phyloP scores from a whole-genome alignment of 2,113 vertebrate species.

The Chunga burmeisteri region DNA sequence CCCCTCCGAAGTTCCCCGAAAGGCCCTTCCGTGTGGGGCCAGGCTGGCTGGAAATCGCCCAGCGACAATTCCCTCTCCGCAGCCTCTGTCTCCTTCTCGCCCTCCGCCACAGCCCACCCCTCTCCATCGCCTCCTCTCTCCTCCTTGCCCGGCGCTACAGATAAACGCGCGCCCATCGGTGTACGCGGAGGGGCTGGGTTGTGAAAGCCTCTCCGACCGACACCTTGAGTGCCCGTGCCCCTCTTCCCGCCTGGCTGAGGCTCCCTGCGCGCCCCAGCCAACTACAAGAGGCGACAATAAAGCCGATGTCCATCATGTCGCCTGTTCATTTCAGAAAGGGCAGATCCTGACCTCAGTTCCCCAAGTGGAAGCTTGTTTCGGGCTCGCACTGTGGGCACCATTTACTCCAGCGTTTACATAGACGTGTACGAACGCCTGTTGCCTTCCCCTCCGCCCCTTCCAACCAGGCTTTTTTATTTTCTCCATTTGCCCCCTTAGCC shows the following conservation, averaged over 20 bases:
- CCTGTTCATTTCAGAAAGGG: not conserved
- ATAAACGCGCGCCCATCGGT: not conserved
- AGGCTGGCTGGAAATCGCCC: not conserved
- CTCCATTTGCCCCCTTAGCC: not conserved
- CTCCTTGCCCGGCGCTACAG: not conserved
- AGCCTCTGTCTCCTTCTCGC: not conserved
- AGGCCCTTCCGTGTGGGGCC: not conserved
- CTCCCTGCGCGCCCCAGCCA: not conserved
- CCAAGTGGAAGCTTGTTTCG: not conserved
- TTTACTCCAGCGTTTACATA: not conserved
- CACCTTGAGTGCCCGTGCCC: not conserved
- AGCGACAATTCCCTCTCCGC: not conserved
- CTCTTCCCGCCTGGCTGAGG: not conserved
- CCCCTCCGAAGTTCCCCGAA: not conserved
- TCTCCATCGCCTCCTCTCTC: not conserved
- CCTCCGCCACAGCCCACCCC: not conserved
- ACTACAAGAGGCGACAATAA: not conserved
- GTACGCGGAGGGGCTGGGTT: not conserved
- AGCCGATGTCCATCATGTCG: not conserved
- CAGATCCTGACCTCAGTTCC: not conserved
- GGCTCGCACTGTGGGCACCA: not conserved
- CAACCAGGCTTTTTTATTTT: not conserved
- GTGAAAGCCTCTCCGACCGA: not conserved
- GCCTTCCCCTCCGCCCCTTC: not conserved
- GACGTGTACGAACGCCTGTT: not conserved